Evolutionary conservation across 1,140 invertebrate genomes (phyloP).

Genomic region (roundworm (Caenorhabditis elegans)): DNA sequence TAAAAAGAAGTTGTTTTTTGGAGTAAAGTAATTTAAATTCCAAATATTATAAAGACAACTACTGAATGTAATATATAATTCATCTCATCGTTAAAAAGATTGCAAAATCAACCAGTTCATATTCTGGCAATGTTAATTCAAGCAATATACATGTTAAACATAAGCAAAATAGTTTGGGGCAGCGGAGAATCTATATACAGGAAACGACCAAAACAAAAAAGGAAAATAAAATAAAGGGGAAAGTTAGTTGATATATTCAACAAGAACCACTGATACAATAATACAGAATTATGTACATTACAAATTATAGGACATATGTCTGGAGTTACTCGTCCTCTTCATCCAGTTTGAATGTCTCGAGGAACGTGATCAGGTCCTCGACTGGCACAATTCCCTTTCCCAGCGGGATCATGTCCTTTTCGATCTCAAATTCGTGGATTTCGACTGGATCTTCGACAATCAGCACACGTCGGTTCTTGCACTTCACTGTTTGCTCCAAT

Average conservation of each 20-base stretch:
- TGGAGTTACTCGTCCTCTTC: background rate
- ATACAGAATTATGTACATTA: background rate
- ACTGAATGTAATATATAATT: too few relatives aligned
- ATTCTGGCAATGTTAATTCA: background rate
- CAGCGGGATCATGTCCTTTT: background rate
- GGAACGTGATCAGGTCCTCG: background rate
- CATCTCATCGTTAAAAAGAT: too few relatives aligned
- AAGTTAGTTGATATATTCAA: constrained; percentile 20
- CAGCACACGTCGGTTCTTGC: background rate
- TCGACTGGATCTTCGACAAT: background rate
- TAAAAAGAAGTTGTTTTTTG: too few relatives aligned
- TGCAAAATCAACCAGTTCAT: too few relatives aligned
- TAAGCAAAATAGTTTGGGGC: constrained; percentile 21
- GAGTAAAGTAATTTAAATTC: too few relatives aligned
- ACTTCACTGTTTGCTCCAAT: constrained; percentile 4
- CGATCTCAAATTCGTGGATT: background rate
- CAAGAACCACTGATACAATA: background rate
- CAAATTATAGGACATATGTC: background rate
- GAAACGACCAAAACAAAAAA: background rate
- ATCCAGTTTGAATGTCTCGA: background rate
- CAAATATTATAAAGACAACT: too few relatives aligned
- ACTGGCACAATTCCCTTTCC: background rate
- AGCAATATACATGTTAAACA: constrained; percentile 30
- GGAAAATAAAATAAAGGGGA: background rate
- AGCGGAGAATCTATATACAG: too few relatives aligned